Conservation (phyloP, 92 coral and sea anemone genomes). For the Anthopleura xanthogrammica region DNA sequence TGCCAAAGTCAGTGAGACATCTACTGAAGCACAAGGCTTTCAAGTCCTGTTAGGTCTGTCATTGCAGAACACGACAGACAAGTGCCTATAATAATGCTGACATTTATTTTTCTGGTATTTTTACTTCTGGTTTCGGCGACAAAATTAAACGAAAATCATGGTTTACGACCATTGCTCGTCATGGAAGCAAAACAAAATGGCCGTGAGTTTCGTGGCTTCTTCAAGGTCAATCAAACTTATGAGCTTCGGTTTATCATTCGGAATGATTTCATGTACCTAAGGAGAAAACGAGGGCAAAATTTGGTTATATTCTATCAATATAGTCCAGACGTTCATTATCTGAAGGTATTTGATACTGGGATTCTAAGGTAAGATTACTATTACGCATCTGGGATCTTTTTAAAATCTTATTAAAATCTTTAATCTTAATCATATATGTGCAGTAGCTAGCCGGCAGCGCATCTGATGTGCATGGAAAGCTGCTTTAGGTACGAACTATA, state of each 20-base stretch:
- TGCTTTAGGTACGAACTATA: too few relatives aligned
- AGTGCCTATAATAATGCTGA: background rate
- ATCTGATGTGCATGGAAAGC: too few relatives aligned
- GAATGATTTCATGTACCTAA: constrained; percentile 14
- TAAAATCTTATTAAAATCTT: too few relatives aligned
- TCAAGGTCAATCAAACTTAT: constrained; percentile 10
- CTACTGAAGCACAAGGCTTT: too few relatives aligned
- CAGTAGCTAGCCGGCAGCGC: too few relatives aligned
- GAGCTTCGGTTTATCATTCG: constrained; percentile 36
- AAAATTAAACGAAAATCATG: background rate
- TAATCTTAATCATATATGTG: too few relatives aligned
- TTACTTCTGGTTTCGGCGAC: background rate
- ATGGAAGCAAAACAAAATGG: background rate
- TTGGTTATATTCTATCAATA: background rate
- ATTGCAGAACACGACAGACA: too few relatives aligned
- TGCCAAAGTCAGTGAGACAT: too few relatives aligned
- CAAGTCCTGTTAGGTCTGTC: too few relatives aligned
- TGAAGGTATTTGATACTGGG: constrained; percentile 25
- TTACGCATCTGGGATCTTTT: too few relatives aligned
- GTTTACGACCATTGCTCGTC: background rate
- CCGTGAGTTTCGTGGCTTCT: constrained; percentile 33
- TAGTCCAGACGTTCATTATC: constrained; percentile 14
- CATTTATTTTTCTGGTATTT: background rate
- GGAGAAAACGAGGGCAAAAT: background rate
- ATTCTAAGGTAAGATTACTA: constrained; percentile 33